These are phyloP conservation scores for Antechinus stuartii DNA, from an alignment of 2,113 vertebrate genomes.

Conservation along the genomic window DNA sequence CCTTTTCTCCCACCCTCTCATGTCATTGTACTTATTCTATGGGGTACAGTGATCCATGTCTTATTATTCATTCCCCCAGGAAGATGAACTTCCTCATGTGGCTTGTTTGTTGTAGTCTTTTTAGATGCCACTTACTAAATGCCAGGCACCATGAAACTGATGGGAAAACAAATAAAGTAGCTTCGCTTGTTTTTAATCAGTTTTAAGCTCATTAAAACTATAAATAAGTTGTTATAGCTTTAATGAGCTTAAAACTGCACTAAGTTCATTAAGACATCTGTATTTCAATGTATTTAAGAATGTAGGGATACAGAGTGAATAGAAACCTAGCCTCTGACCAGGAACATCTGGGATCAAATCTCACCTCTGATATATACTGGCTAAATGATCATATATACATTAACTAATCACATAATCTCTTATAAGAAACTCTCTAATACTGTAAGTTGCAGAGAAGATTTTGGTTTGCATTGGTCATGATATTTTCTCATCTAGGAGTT, in stretches of 20 bases:
- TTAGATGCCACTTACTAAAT: background rate
- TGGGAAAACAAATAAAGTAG: background rate
- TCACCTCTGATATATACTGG: background rate
- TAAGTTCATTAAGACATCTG: background rate
- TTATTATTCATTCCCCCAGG: background rate
- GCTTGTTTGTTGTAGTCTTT: background rate
- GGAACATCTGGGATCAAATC: background rate
- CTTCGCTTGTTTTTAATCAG: background rate
- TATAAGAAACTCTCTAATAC: background rate
- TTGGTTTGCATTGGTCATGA: background rate
- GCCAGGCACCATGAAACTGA: background rate
- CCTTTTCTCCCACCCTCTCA: background rate
- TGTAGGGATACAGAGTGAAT: background rate
- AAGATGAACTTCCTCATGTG: background rate
- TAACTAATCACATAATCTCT: background rate
- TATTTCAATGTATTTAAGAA: background rate
- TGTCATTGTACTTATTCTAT: background rate
- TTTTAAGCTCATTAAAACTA: background rate
- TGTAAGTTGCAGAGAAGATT: background rate
- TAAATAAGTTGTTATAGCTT: too few relatives aligned
- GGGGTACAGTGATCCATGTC: background rate
- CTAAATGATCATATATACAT: background rate
- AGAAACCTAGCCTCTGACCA: background rate
- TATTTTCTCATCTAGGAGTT: background rate
- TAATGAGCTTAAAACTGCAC: background rate